These are phyloP conservation scores for Suricata suricatta DNA, from an alignment of 2,113 vertebrate genomes.

Conservation along the genomic window DNA sequence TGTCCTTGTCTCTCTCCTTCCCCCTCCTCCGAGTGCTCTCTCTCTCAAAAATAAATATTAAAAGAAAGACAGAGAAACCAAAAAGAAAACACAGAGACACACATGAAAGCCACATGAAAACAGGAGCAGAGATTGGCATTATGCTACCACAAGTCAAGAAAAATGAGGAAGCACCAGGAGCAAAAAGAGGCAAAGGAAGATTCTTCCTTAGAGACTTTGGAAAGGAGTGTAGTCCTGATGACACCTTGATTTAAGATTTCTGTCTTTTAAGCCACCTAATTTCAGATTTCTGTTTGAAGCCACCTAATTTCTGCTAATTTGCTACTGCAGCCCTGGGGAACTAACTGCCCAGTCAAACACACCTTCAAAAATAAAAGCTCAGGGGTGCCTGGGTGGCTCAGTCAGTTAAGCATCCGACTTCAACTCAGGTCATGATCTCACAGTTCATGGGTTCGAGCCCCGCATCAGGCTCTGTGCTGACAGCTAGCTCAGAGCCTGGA, in stretches of 20 bases:
- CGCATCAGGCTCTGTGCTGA: too few species aligned
- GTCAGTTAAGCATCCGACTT: too few species aligned
- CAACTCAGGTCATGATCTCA: too few species aligned
- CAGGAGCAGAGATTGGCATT: neutral
- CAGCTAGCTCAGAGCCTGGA: too few species aligned
- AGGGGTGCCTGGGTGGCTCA: too few species aligned
- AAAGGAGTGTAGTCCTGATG: neutral
- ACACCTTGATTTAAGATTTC: neutral
- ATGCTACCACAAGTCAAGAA: neutral
- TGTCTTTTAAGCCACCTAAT: neutral
- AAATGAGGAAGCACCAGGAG: neutral
- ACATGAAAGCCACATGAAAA: neutral
- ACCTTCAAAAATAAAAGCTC: neutral
- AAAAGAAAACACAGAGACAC: neutral
- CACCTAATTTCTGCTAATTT: constrained; percentile 1
- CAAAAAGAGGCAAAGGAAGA: neutral
- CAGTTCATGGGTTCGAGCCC: too few species aligned
- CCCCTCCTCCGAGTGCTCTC: too few species aligned
- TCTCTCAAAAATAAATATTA: too few species aligned
- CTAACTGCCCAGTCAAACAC: neutral
- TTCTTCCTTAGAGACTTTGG: neutral
- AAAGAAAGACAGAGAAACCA: neutral
- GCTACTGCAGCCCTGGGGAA: neutral
- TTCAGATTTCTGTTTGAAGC: neutral
- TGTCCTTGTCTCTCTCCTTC: too few species aligned